Base-by-base conservation (phyloP, 1,140 invertebrate species). In the Microplitis mediator region DNA sequence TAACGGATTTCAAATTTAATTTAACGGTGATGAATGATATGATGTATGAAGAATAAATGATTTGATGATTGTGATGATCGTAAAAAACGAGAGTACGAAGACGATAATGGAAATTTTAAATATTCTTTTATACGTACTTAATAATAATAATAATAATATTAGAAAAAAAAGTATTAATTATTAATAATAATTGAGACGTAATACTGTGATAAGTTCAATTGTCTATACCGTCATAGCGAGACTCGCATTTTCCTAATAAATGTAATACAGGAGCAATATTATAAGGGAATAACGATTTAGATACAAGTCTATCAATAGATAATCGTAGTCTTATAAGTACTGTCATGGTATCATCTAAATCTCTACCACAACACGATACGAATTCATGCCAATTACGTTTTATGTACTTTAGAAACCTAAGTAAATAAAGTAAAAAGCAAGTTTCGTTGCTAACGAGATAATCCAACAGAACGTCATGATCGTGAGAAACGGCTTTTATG, bases 361-460 rank as follows among this genome's bases (percentile, higher is more conserved):
- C 93, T 75, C 92, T 89, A 71, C 91, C 92, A 82, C 94, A 95
- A 72, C 91, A 92, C 32, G 89, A 88, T 0, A 95, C 89, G 81
- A 97, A 96, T 79, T 93, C 93, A 0, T 89, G 85, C 95, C 95
- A 96, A 82, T 95, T 95, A 75, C 93, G 90, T 73, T 92, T 88
- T 11, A 95, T 91, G 86, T 94, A 96, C 79, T 97, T 96, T 16
- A 97, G 88, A 80, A 96, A 93, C 76, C 95, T 89, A 63, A 96
- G 87, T 63, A 97, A 86, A 87, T 97, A 97, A 3, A 96, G 85
- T 54, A 97, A 85, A 82, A 97, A 97, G 85, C 94, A 96, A 4
- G 95, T 97, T 84, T 97, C 95, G 82, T 95, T 96, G 77, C 94
- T 95, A 32, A 96, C 93, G 70, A 97, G 89, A 81, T 95, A 91